A percentile compares a stretch with the other conserved stretches of the same genome.
phyloP scores from a whole-genome alignment of 1,140 invertebrate species.

The Lepidurus packardi region DNA sequence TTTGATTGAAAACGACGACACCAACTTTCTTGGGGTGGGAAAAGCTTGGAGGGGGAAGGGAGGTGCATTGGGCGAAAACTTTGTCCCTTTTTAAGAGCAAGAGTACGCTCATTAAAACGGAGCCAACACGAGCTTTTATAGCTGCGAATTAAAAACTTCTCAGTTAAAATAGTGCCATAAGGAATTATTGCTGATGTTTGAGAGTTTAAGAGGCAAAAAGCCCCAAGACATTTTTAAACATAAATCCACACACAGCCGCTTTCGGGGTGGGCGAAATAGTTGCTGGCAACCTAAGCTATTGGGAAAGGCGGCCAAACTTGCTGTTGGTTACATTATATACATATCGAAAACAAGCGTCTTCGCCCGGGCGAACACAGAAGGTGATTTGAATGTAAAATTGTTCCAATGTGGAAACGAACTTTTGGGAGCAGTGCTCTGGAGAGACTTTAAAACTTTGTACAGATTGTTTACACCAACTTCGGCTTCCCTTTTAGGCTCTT shows the following conservation, averaged over 20 bases:
- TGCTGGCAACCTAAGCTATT: not conserved
- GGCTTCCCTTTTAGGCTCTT: too few species aligned
- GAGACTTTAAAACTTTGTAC: too few species aligned
- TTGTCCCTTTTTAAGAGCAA: not conserved
- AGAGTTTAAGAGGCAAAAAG: too few species aligned
- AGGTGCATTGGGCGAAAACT: not conserved
- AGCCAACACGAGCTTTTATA: not conserved
- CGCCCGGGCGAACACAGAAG: not conserved
- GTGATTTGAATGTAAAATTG: conserved; percentile 9
- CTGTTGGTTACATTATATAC: not conserved
- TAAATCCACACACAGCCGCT: too few species aligned
- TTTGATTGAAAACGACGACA: not conserved
- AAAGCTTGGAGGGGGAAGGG: not conserved
- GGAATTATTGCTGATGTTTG: not conserved
- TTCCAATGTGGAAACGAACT: not conserved
- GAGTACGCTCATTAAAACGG: not conserved
- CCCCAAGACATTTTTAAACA: too few species aligned
- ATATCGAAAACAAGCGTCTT: not conserved
- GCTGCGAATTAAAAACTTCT: not conserved
- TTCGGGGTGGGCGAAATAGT: not conserved
- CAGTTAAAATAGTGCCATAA: not conserved
- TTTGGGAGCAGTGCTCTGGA: not conserved
- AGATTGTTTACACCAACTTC: too few species aligned
- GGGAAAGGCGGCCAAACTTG: not conserved
- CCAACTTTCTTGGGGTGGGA: not conserved